Conservation (phyloP, 2,113 vertebrate species). For the Gymnorhina tibicen region DNA sequence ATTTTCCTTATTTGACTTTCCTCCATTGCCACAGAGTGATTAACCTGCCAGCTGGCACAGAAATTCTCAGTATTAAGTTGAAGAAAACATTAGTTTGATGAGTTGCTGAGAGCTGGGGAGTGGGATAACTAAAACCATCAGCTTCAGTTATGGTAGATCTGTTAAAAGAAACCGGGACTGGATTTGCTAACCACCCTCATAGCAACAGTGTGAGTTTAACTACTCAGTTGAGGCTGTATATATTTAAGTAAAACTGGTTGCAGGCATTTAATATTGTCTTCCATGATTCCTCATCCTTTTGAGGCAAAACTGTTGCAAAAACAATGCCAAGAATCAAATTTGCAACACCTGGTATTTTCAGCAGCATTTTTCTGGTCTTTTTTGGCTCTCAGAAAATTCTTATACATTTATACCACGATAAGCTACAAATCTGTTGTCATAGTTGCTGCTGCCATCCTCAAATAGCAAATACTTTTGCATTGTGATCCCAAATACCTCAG, state of each 20-base stretch:
- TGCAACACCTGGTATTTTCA: neutral
- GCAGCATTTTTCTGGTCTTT: neutral
- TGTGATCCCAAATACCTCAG: neutral
- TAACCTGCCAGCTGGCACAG: neutral
- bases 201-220: neutral
- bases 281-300: neutral
- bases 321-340: neutral
- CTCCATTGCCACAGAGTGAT: neutral
- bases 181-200: neutral
- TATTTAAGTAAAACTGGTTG: neutral
- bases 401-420: neutral
- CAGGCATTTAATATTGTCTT: neutral
- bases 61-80: neutral
- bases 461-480: neutral
- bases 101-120: neutral
- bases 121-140: neutral
- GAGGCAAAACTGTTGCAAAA: neutral
- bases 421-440: neutral
- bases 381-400: neutral
- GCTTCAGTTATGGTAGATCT: neutral
- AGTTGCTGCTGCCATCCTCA: neutral
- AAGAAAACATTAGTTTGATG: neutral
- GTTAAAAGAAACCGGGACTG: neutral
- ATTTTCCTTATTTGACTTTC: neutral
- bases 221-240: neutral